Percentiles rank a stretch among this genome's conserved stretches.
phyloP scores from a whole-genome alignment of 2,113 vertebrate species.

The Noctilio leporinus region DNA sequence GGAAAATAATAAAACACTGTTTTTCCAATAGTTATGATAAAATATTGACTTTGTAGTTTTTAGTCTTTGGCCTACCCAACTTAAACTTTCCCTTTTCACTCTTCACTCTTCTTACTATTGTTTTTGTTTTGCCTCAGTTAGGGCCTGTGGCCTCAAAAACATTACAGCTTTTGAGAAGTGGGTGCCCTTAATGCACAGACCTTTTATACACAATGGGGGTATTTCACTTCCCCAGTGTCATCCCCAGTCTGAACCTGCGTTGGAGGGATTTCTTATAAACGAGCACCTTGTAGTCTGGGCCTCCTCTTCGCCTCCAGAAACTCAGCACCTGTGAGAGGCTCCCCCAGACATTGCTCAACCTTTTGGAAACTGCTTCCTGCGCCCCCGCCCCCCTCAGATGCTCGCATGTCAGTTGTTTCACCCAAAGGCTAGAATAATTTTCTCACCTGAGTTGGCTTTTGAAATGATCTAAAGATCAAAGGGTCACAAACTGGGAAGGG shows the following conservation, averaged over 20 bases:
- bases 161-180: neutral
- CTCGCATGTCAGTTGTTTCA: neutral
- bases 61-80: neutral
- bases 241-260: neutral
- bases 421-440: neutral
- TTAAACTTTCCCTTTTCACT: neutral
- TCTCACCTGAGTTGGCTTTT: slow-evolving; percentile 5
- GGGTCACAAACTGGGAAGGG: neutral
- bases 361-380: neutral
- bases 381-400: too few relatives aligned
- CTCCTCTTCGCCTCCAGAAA: neutral
- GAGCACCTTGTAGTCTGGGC: neutral
- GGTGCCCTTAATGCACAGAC: neutral
- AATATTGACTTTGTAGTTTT: neutral
- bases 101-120: neutral
- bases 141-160: neutral
- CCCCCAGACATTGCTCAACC: neutral
- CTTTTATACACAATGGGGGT: neutral
- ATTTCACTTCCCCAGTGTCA: neutral
- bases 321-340: neutral
- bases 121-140: neutral
- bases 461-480: neutral
- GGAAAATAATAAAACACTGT: neutral
- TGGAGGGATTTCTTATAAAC: neutral
- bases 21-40: neutral